phyloP scores from a whole-genome alignment of 2,113 vertebrate genomes.

The Prietella phreatophila region DNA sequence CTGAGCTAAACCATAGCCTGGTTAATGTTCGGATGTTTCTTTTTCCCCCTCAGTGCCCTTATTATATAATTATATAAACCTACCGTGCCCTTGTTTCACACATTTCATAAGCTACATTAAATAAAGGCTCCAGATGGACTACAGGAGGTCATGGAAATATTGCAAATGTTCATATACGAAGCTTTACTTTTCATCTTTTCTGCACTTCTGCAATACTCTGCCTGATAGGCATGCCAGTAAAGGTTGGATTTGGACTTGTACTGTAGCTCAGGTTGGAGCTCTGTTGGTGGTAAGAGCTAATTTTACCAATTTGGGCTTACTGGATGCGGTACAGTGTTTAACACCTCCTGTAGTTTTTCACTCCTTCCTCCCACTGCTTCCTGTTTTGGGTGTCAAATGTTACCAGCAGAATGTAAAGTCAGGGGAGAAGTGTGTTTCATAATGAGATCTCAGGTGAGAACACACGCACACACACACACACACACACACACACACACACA shows the following conservation, averaged over 20 bases:
- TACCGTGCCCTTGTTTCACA: background rate
- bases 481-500: background rate
- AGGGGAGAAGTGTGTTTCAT: background rate
- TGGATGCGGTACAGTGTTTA: background rate
- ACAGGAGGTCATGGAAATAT: background rate
- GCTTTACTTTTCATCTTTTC: background rate
- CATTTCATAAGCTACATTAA: background rate
- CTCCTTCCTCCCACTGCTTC: background rate
- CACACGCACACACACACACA: background rate
- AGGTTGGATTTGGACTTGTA: background rate
- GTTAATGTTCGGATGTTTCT: background rate
- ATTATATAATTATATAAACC: background rate
- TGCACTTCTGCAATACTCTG: background rate
- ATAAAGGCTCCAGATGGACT: background rate
- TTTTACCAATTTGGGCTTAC: background rate
- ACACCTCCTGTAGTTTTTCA: background rate
- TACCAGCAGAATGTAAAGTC: conserved; percentile 3
- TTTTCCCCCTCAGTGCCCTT: background rate
- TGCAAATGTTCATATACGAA: background rate
- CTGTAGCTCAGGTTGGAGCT: background rate
- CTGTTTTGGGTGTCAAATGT: conserved; percentile 36
- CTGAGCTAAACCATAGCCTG: background rate
- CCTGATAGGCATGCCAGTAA: background rate
- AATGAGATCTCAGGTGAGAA: conserved; percentile 25
- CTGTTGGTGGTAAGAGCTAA: background rate